phyloP scores from a whole-genome alignment of 2,888 invertebrate genomes.

The Drosophila tripunctata region DNA sequence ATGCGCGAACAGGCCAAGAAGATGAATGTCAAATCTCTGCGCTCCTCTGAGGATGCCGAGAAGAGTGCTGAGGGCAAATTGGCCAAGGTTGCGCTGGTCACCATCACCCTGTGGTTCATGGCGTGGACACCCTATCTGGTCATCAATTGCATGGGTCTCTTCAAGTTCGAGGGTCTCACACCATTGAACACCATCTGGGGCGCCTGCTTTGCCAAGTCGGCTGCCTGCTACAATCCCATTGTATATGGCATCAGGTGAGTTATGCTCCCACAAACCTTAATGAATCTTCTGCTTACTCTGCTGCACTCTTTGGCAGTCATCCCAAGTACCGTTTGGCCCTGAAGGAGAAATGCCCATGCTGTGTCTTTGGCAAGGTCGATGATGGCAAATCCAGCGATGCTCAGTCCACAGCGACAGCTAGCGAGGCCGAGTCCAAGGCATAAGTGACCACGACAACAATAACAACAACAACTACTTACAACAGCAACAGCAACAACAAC shows the following conservation, averaged over 20 bases:
- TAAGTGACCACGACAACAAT: constrained; percentile 62
- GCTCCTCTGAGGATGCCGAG: constrained; percentile 90
- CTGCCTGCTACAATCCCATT: constrained; percentile 95
- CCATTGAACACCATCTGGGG: constrained; percentile 95
- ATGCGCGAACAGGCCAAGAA: constrained; percentile 97
- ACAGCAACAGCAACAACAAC: constrained; percentile 44
- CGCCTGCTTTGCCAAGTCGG: constrained; percentile 95
- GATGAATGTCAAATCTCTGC: constrained; percentile 95
- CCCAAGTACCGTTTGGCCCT: constrained; percentile 87
- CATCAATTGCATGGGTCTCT: constrained; percentile 92
- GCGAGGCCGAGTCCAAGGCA: constrained; percentile 82
- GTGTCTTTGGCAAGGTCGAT: constrained; percentile 83
- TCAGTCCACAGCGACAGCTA: constrained; percentile 82
- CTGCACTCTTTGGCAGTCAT: constrained; percentile 84
- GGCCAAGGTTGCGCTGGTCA: constrained; percentile 95
- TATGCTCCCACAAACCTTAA: too few relatives aligned
- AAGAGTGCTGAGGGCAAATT: constrained; percentile 94
- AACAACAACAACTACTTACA: constrained; percentile 44
- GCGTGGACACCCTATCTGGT: constrained; percentile 96
- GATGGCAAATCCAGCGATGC: constrained; percentile 82
- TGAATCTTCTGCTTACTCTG: too few relatives aligned
- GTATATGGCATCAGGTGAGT: constrained; percentile 94
- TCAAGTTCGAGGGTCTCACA: constrained; percentile 89
- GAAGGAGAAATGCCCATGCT: constrained; percentile 87
- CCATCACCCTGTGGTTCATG: constrained; percentile 95